Evolutionary conservation across 1,140 invertebrate genomes (phyloP), one percentile per base, ranked within the genome.

Genomic region (Popillia japonica): DNA sequence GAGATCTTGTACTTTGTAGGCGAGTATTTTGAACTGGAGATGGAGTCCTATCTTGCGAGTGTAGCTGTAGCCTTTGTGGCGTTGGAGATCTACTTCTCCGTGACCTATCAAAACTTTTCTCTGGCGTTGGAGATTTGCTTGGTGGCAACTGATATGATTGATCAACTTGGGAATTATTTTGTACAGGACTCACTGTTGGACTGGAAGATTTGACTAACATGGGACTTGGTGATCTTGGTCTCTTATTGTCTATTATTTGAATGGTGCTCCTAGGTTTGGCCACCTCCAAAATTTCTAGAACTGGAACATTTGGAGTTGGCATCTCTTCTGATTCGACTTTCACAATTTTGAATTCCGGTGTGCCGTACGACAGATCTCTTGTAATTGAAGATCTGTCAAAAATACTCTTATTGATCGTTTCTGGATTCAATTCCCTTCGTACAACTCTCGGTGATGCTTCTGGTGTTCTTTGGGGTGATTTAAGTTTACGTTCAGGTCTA

Each of bases 281-380:
- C 48, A 6, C n/a, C 14, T 41, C 44, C 22, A 22, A 44, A 68
- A 6, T 68, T 68, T 68, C 27, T 27, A 10, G 7, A 22, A 23
- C 61, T 41, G 14, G 75, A 10, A 55, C 27, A 42, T 40, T 41
- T 74, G 7, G n/a, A 34, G 11, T 44, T 34, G 41, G 14, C n/a
- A 10, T 6, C 10, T 40, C 3, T 14, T 11, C 2, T 34, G 68
- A 17, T 76, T 82, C 80, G 34, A 76, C 23, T 80, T 82, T 82
- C 59, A 78, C 81, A 22, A 85, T 72, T 80, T 83, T 86, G 8
- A 86, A 78, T 48, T 83, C 83, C 3, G 85, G 85, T 79, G 80
- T 85, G 9, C 84, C 86, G 78, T 86, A 86, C n/a, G 83, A 81
- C 17, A 86, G 77, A 59, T 86, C 85, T 74, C 84, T 81, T 6